Evolutionary conservation across 1,140 invertebrate species (phyloP).

Genomic region (Microvelia longipes): DNA sequence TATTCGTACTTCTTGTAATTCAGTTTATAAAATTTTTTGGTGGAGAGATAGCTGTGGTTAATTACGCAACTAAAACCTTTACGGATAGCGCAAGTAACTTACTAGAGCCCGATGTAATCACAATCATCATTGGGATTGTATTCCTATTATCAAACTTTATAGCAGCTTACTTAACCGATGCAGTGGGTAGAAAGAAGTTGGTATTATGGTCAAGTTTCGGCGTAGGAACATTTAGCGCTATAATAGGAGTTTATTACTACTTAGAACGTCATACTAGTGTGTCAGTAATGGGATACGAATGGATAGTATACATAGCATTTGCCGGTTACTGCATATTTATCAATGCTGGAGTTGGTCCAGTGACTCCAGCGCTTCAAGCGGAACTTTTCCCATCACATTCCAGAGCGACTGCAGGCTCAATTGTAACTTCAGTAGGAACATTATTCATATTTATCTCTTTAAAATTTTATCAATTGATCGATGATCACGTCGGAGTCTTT

Average conservation of each 20-base stretch:
- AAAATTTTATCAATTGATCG: slow-evolving; percentile 32
- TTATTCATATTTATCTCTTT: slow-evolving; percentile 24
- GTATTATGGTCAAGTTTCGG: slow-evolving; percentile 28
- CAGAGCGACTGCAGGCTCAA: neutral
- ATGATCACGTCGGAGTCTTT: slow-evolving; percentile 33
- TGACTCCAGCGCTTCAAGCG: slow-evolving; percentile 28
- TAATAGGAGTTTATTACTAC: slow-evolving; percentile 13
- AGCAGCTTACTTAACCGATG: slow-evolving; percentile 26
- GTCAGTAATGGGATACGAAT: slow-evolving; percentile 16
- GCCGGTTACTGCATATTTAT: slow-evolving; percentile 29
- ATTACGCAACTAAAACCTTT: neutral
- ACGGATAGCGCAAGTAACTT: neutral
- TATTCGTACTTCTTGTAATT: neutral
- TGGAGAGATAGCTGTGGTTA: neutral
- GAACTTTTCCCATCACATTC: neutral
- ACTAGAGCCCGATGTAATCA: neutral
- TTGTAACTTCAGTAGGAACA: neutral
- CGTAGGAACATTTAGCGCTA: slow-evolving; percentile 5
- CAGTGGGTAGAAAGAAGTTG: slow-evolving; percentile 30
- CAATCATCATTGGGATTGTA: slow-evolving; percentile 21
- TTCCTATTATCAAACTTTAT: slow-evolving; percentile 24
- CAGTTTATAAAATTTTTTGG: neutral
- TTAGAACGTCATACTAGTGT: slow-evolving; percentile 3
- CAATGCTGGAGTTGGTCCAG: slow-evolving; percentile 31
- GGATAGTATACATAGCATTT: slow-evolving; percentile 27